Percentiles rank a stretch among this genome's conserved stretches.
Conservation (phyloP, 2,797 vertebrate genomes). For the Gadopsis bispinosus region DNA sequence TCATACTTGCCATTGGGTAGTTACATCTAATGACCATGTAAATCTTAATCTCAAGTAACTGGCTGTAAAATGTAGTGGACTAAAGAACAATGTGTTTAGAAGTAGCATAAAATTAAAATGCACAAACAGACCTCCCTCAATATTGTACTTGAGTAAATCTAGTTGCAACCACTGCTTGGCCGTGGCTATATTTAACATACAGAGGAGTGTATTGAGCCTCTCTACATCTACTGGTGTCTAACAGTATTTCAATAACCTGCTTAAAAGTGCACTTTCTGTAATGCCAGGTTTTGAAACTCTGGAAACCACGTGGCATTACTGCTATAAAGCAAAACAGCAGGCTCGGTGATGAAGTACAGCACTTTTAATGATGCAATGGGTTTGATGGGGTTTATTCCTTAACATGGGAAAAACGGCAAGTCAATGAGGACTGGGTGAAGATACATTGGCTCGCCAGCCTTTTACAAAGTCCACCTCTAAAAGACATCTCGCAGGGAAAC, state of each 20-base stretch:
- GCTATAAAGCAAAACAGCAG: not conserved
- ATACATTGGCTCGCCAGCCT: conserved; percentile 60
- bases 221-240: not conserved
- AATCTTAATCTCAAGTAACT: too few relatives aligned
- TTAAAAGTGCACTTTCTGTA: conserved; percentile 5
- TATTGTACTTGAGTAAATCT: not conserved
- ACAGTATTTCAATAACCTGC: not conserved
- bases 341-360: conserved; percentile 74
- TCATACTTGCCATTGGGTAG: too few relatives aligned
- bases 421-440: conserved; percentile 74
- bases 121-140: not conserved
- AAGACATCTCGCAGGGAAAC: conserved; percentile 73
- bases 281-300: conserved; percentile 6
- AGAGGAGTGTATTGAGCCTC: not conserved
- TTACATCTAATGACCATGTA: too few relatives aligned
- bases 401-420: conserved; percentile 77
- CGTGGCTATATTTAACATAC: not conserved
- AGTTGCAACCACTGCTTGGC: not conserved
- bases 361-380: conserved; percentile 85
- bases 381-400: conserved; percentile 74
- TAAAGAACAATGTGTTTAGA: not conserved
- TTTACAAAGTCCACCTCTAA: conserved; percentile 68
- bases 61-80: not conserved
- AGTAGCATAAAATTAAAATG: not conserved
- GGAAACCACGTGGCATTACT: not conserved